These are phyloP conservation scores for Poecile atricapillus DNA, from an alignment of 2,113 vertebrate species.

Conservation along the genomic window DNA sequence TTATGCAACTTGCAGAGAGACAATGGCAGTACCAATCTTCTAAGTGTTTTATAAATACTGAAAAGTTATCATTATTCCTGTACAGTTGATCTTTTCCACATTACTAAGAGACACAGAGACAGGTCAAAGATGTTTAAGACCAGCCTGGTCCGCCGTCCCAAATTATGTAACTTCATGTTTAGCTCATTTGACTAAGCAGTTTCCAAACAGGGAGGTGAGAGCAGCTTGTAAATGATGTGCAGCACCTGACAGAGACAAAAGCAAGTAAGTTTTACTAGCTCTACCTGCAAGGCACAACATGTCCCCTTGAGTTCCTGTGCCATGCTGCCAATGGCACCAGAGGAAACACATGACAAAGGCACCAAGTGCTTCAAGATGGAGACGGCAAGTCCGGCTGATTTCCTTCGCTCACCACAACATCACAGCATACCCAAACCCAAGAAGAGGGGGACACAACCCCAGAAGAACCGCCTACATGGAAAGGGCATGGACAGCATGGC, in stretches of 20 bases:
- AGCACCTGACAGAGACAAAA: not conserved
- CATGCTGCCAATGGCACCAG: not conserved
- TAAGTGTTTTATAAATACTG: not conserved
- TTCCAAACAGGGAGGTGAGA: not conserved
- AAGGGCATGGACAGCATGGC: not conserved
- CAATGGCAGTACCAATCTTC: not conserved
- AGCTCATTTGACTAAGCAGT: not conserved
- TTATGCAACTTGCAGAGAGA: not conserved
- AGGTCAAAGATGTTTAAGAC: not conserved
- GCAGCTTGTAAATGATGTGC: not conserved
- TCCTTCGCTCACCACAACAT: not conserved
- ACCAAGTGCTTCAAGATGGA: not conserved
- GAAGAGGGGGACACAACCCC: not conserved
- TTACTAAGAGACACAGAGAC: not conserved
- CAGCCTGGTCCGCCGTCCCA: not conserved
- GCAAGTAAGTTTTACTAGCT: not conserved
- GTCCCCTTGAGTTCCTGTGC: not conserved
- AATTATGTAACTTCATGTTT: not conserved
- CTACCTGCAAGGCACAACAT: accelerated
- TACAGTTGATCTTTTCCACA: not conserved
- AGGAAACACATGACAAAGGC: not conserved
- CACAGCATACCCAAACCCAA: not conserved
- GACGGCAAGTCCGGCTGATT: not conserved
- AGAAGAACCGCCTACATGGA: not conserved
- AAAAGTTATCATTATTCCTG: not conserved